Percentiles rank a stretch among this genome's conserved stretches.
phyloP scores from a whole-genome alignment of 2,888 invertebrate genomes.

The Epirrita christyi region DNA sequence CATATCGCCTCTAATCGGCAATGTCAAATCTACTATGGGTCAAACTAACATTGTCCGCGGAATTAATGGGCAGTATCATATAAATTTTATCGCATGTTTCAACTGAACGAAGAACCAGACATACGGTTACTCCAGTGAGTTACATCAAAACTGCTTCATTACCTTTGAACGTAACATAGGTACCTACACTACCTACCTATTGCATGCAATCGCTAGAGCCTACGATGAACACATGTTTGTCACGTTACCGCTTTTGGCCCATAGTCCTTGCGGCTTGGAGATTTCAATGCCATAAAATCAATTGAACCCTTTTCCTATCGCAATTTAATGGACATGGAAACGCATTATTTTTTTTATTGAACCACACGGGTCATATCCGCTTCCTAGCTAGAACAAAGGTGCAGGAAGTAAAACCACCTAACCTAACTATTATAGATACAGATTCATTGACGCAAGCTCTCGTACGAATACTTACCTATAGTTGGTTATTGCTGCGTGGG shows the following conservation, averaged over 20 bases:
- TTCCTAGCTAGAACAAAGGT: conserved; percentile 40
- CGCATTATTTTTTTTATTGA: conserved; percentile 11
- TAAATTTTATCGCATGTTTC: neutral
- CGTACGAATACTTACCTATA: conserved; percentile 6
- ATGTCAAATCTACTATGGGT: too few species aligned
- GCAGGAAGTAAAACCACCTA: conserved; percentile 52
- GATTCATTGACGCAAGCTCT: conserved; percentile 58
- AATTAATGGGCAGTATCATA: too few species aligned
- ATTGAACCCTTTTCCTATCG: conserved; percentile 1
- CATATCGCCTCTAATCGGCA: too few species aligned
- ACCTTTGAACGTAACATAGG: too few species aligned
- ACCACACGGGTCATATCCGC: conserved; percentile 25
- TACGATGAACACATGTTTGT: too few species aligned
- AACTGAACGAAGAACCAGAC: too few species aligned
- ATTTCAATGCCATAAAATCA: conserved; percentile 5
- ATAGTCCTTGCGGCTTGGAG: too few species aligned
- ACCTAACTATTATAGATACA: conserved; percentile 17
- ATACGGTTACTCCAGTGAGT: too few species aligned
- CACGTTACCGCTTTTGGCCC: too few species aligned
- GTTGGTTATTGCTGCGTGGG: conserved; percentile 40
- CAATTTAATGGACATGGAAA: neutral
- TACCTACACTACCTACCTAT: too few species aligned
- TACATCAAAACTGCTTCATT: too few species aligned
- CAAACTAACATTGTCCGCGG: neutral
- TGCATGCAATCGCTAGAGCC: too few species aligned